Conservation (phyloP, 2,888 invertebrate species). For the Villa cingulata region DNA sequence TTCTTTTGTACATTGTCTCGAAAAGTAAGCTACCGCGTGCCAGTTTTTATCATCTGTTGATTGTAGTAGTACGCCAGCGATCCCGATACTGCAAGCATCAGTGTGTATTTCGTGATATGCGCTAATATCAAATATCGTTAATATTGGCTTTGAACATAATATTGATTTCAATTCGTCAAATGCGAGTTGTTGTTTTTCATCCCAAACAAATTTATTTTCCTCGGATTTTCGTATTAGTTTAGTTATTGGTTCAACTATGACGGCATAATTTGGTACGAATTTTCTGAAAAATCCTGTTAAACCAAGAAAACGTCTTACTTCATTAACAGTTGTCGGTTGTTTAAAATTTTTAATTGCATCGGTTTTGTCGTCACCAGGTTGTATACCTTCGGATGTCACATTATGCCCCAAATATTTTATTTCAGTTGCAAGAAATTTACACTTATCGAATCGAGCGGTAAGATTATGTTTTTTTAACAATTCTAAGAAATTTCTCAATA, state of each 20-base stretch:
- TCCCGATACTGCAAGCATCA: neutral
- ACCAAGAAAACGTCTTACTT: constrained; percentile 19
- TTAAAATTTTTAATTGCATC: constrained; percentile 13
- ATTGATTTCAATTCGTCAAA: constrained; percentile 18
- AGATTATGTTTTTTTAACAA: neutral
- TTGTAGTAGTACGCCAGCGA: constrained; percentile 3
- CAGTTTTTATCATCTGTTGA: neutral
- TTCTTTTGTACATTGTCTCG: constrained; percentile 4
- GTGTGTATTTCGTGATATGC: constrained; percentile 10
- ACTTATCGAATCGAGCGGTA: constrained; percentile 7
- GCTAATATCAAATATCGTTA: constrained; percentile 16
- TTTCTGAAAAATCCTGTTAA: constrained; percentile 20
- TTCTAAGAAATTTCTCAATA: constrained; percentile 2
- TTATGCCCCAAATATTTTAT: constrained; percentile 17
- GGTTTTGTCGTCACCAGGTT: constrained; percentile 17
- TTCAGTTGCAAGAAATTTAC: constrained; percentile 11
- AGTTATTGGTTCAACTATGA: constrained; percentile 16
- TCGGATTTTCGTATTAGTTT: constrained; percentile 3
- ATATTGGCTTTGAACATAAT: constrained; percentile 18
- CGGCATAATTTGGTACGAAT: constrained; percentile 16
- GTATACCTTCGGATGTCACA: constrained; percentile 16
- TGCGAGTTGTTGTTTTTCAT: constrained; percentile 17
- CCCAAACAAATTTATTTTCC: constrained; percentile 13
- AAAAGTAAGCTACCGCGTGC: neutral
- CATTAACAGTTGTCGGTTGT: constrained; percentile 14